Conservation (phyloP, 2,113 vertebrate genomes). For the Pteruthius melanotis region DNA sequence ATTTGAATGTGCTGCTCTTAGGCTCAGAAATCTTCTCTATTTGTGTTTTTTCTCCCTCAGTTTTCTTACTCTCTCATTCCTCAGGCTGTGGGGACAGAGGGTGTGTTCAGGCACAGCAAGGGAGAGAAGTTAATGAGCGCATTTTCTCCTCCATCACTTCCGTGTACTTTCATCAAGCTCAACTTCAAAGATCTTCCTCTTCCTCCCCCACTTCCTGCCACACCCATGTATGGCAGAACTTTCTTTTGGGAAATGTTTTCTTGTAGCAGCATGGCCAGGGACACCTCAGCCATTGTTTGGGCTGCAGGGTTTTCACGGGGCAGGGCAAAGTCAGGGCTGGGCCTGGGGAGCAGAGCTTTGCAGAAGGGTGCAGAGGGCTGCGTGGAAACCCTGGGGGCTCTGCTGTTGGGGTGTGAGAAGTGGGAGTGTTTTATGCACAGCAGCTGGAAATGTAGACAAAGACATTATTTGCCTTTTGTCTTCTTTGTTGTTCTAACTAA, state of each 20-base stretch:
- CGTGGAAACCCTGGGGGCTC: background rate
- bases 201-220: background rate
- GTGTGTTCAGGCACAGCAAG: background rate
- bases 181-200: background rate
- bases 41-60: background rate
- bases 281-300: background rate
- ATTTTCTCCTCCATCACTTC: background rate
- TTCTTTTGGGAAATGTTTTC: background rate
- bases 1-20: background rate
- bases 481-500: background rate
- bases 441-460: background rate
- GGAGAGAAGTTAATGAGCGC: background rate
- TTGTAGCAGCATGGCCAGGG: background rate
- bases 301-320: background rate
- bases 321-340: background rate
- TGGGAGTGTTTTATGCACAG: background rate
- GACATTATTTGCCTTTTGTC: background rate
- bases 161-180: background rate
- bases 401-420: background rate
- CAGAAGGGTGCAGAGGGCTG: background rate
- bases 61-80: background rate
- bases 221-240: background rate
- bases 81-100: background rate
- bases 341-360: background rate
- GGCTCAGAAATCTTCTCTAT: background rate